phyloP scores from a whole-genome alignment of 2,888 invertebrate genomes.

The Mechanitis messenoides region DNA sequence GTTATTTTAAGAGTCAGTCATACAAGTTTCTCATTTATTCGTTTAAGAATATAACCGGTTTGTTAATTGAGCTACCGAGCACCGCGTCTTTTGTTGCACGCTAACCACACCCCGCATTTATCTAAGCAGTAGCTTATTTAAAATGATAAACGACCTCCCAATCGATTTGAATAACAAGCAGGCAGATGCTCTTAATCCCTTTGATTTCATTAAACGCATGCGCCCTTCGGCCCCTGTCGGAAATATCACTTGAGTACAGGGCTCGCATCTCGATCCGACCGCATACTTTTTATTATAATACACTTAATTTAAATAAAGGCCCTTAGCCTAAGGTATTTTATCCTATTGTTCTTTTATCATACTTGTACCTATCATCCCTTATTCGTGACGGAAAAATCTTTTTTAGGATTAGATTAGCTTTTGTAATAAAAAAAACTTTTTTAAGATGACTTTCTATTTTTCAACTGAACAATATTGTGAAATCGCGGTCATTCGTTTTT shows the following conservation, averaged over 20 bases:
- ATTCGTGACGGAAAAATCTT: conserved; percentile 51
- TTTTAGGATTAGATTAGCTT: conserved; percentile 38
- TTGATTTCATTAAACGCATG: conserved; percentile 77
- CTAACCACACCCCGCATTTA: conserved; percentile 71
- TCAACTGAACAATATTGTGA: conserved; percentile 44
- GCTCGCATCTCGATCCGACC: conserved; percentile 57
- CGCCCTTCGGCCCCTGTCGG: conserved; percentile 72
- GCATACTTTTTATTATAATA: conserved; percentile 57
- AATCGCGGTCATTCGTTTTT: conserved; percentile 43
- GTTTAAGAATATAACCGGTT: conserved; percentile 60
- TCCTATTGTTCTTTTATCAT: conserved; percentile 34
- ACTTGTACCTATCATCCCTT: conserved; percentile 28
- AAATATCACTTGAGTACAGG: conserved; percentile 72
- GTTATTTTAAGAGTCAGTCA: conserved; percentile 28
- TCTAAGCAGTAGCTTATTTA: conserved; percentile 75
- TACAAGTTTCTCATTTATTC: conserved; percentile 36
- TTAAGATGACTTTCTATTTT: conserved; percentile 40
- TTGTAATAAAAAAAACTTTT: conserved; percentile 34
- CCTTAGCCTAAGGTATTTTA: conserved; percentile 35
- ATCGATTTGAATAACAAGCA: conserved; percentile 77
- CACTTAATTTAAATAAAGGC: conserved; percentile 41
- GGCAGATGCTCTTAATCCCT: conserved; percentile 77
- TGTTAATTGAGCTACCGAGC: conserved; percentile 66
- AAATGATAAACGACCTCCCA: conserved; percentile 75
- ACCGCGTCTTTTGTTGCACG: conserved; percentile 66